phyloP scores from a whole-genome alignment of 2,113 vertebrate genomes.

The Vireo altiloquus region DNA sequence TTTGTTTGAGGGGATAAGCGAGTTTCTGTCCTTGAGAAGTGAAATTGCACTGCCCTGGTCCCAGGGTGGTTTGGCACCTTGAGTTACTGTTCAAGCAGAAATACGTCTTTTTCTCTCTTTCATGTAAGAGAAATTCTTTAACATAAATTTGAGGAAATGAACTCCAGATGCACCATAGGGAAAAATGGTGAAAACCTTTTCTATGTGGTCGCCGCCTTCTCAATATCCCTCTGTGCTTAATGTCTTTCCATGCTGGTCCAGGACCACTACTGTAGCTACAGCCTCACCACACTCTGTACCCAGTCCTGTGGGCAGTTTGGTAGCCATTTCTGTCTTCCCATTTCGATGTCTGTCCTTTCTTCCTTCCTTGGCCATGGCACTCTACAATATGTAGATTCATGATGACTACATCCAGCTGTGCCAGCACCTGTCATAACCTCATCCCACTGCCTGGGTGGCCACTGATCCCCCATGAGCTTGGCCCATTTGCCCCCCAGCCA shows the following conservation, averaged over 20 bases:
- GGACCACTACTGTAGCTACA: neutral
- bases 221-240: neutral
- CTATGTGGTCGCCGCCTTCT: neutral
- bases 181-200: neutral
- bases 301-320: neutral
- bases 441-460: too few species aligned
- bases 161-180: rapidly evolving
- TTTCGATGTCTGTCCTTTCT: rapidly evolving
- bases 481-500: rapidly evolving
- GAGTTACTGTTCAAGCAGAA: neutral
- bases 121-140: rapidly evolving
- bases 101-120: neutral
- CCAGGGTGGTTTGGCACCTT: neutral
- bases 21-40: neutral
- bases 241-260: neutral
- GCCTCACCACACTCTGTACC: neutral
- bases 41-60: neutral
- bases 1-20: neutral
- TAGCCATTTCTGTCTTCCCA: neutral
- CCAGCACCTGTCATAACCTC: neutral
- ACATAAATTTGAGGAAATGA: neutral
- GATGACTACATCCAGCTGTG: neutral
- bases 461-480: neutral
- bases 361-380: neutral
- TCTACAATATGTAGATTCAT: neutral